Evolutionary conservation across 2,797 vertebrate species (phyloP).

Genomic region (Silurus lanzhouensis): DNA sequence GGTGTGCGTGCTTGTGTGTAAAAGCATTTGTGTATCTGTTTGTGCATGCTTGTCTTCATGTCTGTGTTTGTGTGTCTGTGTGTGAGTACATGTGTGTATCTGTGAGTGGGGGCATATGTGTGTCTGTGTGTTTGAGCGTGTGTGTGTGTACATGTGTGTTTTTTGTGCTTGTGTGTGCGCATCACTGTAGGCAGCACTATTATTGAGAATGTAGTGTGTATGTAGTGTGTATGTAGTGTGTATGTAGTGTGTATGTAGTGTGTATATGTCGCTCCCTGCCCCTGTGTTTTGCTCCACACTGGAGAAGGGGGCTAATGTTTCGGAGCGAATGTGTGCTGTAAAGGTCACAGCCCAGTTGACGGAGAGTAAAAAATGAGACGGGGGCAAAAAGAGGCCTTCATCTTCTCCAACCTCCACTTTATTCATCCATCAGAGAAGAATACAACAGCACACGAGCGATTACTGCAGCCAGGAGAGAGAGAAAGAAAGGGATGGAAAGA

Average conservation of each 20-base stretch:
- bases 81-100: too few species aligned
- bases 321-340: not conserved
- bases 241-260: not conserved
- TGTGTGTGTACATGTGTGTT: not conserved
- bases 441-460: not conserved
- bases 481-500: not conserved
- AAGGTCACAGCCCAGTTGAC: constrained; percentile 4
- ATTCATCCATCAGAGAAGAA: constrained; percentile 6
- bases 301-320: constrained; percentile 16
- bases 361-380: not conserved
- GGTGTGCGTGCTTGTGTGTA: not conserved
- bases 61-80: not conserved
- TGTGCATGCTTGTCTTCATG: too few species aligned
- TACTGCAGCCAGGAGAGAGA: not conserved
- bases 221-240: not conserved
- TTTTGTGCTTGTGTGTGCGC: too few species aligned
- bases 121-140: not conserved
- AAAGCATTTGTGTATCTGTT: not conserved
- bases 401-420: not conserved
- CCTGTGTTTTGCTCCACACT: not conserved
- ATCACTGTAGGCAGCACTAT: not conserved
- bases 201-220: not conserved
- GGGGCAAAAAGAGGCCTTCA: not conserved
- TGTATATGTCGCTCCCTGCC: not conserved
- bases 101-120: too few species aligned